Conservation (phyloP, 1,140 invertebrate genomes). For the Maconellicoccus hirsutus region DNA sequence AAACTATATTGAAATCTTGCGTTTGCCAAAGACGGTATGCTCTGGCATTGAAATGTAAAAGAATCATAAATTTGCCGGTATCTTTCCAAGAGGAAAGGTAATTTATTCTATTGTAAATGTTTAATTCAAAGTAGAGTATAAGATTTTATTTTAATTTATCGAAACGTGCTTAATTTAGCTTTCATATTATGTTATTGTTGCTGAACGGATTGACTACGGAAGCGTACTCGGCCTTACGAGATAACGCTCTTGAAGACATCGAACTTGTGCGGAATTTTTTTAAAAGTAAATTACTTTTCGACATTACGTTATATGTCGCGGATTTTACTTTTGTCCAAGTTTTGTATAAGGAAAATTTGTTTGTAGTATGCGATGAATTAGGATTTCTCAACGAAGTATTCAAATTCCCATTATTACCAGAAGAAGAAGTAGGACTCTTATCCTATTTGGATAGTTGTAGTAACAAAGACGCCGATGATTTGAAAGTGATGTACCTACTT, state of each 20-base stretch:
- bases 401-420: not conserved
- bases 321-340: too few species aligned
- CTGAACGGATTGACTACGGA: not conserved
- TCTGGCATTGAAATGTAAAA: not conserved
- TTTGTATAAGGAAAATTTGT: too few species aligned
- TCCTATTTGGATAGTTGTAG: not conserved
- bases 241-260: not conserved
- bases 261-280: not conserved
- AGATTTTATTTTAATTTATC: too few species aligned
- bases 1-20: not conserved
- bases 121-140: too few species aligned
- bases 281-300: too few species aligned
- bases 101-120: too few species aligned
- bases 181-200: not conserved
- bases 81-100: not conserved
- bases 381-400: slow-evolving; percentile 9
- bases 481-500: slow-evolving; percentile 4
- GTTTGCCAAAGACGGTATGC: slow-evolving; percentile 1
- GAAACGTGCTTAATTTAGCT: too few species aligned
- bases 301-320: too few species aligned
- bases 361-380: not conserved
- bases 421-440: not conserved
- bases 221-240: not conserved
- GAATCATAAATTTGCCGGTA: not conserved
- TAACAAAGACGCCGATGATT: slow-evolving; percentile 1